Conservation (phyloP, 64 coral and sea anemone genomes). For the Actinia tenebrosa region DNA sequence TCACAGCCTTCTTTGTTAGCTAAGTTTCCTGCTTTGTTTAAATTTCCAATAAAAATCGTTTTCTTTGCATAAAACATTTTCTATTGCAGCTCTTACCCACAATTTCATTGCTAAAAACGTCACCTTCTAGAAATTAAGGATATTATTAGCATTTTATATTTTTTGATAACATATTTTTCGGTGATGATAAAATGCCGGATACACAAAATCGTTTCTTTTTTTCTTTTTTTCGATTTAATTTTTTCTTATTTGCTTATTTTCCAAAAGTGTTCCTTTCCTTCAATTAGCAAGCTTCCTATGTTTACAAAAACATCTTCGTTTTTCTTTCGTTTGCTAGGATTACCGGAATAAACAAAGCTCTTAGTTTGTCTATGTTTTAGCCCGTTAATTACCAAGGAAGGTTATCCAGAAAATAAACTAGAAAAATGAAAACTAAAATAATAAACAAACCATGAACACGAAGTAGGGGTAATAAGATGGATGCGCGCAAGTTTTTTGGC, state of each 20-base stretch:
- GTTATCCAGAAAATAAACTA: neutral
- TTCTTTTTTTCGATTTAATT: neutral
- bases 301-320: neutral
- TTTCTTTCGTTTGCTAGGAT: neutral
- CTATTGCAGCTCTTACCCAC: too few relatives aligned
- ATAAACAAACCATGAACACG: neutral
- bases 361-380: neutral
- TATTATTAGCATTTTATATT: neutral
- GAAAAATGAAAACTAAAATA: neutral
- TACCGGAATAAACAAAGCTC: slow-evolving; percentile 1
- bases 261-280: neutral
- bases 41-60: too few relatives aligned
- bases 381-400: neutral
- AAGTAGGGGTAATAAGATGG: neutral
- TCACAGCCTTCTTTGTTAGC: too few relatives aligned
- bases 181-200: neutral
- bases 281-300: neutral
- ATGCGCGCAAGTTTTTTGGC: neutral
- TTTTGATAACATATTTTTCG: neutral
- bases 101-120: too few relatives aligned
- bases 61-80: too few relatives aligned
- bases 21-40: too few relatives aligned
- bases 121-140: too few relatives aligned
- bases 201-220: too few relatives aligned
- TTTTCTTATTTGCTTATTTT: neutral